Conservation (phyloP, 2,113 vertebrate species). For the Leptobrachium ailaonicum region DNA sequence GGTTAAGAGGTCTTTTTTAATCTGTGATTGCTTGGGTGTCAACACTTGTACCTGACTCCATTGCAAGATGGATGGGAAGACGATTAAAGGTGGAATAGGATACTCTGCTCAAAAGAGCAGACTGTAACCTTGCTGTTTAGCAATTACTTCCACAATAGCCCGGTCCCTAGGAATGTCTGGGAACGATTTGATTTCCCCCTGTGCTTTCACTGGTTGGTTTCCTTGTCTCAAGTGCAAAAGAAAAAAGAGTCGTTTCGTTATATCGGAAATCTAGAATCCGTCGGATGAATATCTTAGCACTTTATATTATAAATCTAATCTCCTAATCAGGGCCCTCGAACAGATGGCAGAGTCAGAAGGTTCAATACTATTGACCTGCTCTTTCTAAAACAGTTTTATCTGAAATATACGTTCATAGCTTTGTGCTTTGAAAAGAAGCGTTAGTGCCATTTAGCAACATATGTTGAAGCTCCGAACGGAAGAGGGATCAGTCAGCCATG, state of each 20-base stretch:
- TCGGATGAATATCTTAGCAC: constrained; percentile 48
- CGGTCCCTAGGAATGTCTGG: constrained; percentile 30
- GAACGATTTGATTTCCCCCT: constrained; percentile 15
- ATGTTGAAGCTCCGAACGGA: constrained; percentile 14
- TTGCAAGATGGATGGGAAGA: constrained; percentile 2
- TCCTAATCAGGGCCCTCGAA: background rate
- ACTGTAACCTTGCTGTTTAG: constrained; percentile 12
- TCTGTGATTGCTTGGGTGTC: background rate
- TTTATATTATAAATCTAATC: constrained; percentile 50
- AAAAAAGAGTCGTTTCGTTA: constrained; percentile 1
- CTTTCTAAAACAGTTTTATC: constrained; percentile 39
- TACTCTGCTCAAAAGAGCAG: constrained; percentile 9
- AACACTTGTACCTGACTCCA: background rate
- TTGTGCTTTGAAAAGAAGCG: background rate
- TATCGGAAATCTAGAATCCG: constrained; percentile 15
- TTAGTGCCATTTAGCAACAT: constrained; percentile 33
- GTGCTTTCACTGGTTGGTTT: constrained; percentile 35
- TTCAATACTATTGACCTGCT: constrained; percentile 41
- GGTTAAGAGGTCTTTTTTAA: background rate
- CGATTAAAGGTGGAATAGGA: background rate
- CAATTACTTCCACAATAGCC: constrained; percentile 18
- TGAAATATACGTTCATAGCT: constrained; percentile 35
- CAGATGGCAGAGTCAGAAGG: constrained; percentile 26
- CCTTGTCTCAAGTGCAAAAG: constrained; percentile 19
- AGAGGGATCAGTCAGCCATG: constrained; percentile 28